Evolutionary conservation across 2,113 vertebrate genomes (phyloP), one percentile per base, ranked within the genome.

Genomic region (Xiphias gladius): DNA sequence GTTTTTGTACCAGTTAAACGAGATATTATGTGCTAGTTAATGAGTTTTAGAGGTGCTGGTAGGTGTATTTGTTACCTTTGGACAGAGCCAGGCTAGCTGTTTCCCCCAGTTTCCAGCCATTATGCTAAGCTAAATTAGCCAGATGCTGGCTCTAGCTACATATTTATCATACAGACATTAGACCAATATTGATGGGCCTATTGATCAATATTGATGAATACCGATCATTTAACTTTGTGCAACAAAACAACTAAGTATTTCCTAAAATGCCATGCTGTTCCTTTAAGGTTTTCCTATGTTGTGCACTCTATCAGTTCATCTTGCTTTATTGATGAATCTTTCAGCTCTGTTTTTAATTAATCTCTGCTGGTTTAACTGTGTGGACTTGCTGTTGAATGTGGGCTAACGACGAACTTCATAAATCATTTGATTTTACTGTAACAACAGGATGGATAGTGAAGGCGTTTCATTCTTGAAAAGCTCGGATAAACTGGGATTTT

Each of bases 321-420:
- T 30, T 1, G 52, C 73, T 84, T 43, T 14, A 58, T 61, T 69
- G 30, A 65, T 66, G 76, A 67, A 8, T 67, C 28, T 8, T 57
- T 30, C 4, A 48, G 43, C 54, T 11, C 17, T 11, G 1, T 5
- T 67, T 86, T 88, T 68, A 78, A 79, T 77, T 58, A 75, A 58
- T 70, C 43, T 76, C 39, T 11, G 20, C 61, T 73, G 57, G 78
- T 80, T 78, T 67, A 80, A 79, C 58, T 2, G 16, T 48, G 41
- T 13, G 11, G 54, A 54, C 26, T 69, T 62, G 14, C 11, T 20
- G 20, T 35, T 69, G 55, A 30, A 12, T 35, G 65, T 32, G 57
- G 37, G 22, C 17, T 16, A n/a, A 30, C 3, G 26, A 17, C 66
- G 16, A 41, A 54, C 52, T 68, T 76, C 19, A 76, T 83, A 72